Evolutionary conservation across 2,797 vertebrate genomes (phyloP).

Genomic region (Diplodus puntazzo): DNA sequence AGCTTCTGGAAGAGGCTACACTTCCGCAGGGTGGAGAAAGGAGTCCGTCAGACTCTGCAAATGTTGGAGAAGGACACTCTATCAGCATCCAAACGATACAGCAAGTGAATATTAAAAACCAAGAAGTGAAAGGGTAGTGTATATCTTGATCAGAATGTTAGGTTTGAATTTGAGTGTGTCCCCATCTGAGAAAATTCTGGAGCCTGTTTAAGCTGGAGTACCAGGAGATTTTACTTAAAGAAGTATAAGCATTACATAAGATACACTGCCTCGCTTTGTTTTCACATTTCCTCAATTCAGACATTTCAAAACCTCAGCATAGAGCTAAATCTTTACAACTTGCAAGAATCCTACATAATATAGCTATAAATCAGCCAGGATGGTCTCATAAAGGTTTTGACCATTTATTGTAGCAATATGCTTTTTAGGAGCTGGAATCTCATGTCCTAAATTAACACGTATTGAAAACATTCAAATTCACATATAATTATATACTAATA

Average conservation of each 20-base stretch:
- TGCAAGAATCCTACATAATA: not conserved
- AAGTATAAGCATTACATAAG: too few relatives aligned
- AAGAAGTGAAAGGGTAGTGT: not conserved
- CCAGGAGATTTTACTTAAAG: not conserved
- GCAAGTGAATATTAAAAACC: slow-evolving; percentile 32
- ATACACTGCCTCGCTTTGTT: not conserved
- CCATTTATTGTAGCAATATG: not conserved
- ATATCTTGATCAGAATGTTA: not conserved
- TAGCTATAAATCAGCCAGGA: not conserved
- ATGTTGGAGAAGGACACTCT: slow-evolving; percentile 81
- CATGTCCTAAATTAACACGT: too few relatives aligned
- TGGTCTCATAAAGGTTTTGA: not conserved
- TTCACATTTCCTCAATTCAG: not conserved
- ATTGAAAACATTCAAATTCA: too few relatives aligned
- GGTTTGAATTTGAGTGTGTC: not conserved
- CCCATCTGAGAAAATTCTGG: not conserved
- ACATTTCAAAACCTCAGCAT: not conserved
- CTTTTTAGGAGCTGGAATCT: not conserved
- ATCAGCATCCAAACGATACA: slow-evolving; percentile 30
- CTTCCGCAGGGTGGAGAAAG: slow-evolving; percentile 90
- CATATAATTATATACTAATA: too few relatives aligned
- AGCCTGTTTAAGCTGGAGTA: not conserved
- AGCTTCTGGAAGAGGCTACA: slow-evolving; percentile 93
- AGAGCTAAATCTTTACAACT: not conserved
- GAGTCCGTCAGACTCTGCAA: slow-evolving; percentile 87